Evolutionary conservation across 2,888 invertebrate species (phyloP).

Genomic region (Teleogryllus oceanicus): DNA sequence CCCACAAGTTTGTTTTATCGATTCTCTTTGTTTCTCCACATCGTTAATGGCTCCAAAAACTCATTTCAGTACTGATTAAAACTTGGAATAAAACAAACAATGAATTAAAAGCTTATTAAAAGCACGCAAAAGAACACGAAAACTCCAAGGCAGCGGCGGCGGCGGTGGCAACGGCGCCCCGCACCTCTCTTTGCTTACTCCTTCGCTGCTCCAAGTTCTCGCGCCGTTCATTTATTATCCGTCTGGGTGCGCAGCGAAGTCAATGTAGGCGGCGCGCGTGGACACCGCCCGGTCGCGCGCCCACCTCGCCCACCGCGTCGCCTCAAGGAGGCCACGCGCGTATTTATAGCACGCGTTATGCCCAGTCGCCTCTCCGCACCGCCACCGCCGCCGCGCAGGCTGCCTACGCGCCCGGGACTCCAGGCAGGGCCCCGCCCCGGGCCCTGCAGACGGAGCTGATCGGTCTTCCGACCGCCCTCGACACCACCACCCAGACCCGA

Average conservation of each 20-base stretch:
- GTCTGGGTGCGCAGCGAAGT: conserved; percentile 28
- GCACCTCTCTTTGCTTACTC: conserved; percentile 30
- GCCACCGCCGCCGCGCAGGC: too few species aligned
- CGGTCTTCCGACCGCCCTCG: too few species aligned
- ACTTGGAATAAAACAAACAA: conserved; percentile 40
- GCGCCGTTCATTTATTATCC: conserved; percentile 34
- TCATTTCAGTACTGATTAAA: conserved; percentile 40
- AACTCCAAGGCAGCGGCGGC: conserved; percentile 34
- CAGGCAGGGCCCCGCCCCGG: too few species aligned
- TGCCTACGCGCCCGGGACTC: too few species aligned
- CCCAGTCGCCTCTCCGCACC: too few species aligned
- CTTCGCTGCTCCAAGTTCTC: conserved; percentile 28
- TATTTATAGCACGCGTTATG: conserved; percentile 24
- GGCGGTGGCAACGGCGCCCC: conserved; percentile 21
- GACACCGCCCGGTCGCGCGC: conserved; percentile 26
- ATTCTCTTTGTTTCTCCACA: conserved; percentile 40
- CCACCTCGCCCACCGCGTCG: conserved; percentile 2
- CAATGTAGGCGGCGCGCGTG: conserved; percentile 27
- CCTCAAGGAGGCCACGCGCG: too few species aligned
- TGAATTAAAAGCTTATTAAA: conserved; percentile 40
- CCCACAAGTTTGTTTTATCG: conserved; percentile 39
- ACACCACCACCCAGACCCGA: too few species aligned
- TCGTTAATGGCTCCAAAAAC: conserved; percentile 40
- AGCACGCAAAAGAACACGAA: conserved; percentile 38
- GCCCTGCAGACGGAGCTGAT: too few species aligned